Base-by-base conservation (phyloP, 2,888 invertebrate species). In the Hyalella azteca region DNA sequence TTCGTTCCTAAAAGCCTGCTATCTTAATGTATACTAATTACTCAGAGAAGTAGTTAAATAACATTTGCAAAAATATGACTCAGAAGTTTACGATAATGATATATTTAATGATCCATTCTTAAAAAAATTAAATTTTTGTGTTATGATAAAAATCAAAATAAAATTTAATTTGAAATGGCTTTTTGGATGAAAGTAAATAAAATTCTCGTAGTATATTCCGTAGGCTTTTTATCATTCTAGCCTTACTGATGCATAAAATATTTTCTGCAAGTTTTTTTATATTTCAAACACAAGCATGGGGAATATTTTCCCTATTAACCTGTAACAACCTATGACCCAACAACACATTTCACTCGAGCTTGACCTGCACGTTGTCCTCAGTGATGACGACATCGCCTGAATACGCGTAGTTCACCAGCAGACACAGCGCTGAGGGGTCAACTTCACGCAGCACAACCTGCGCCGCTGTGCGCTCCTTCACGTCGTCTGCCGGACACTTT, bases 391-490 rank as follows among this genome's bases (percentile, higher is more conserved):
- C 91, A 88, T 93, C 92, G 3, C 93, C 93, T 0, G 93, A 92
- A 87, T 94, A 94, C 2, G 93, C 91, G 87, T 93, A 94, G 84
- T 93, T 93, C 81, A 94, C 91, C 78, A 94, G 89, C 83, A 91
- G 90, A 84, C 91, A 90, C 83, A 93, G 89, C 19, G 93, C 93
- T 59, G 90, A 89, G 32, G 92, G 90, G 86, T 92, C 92, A 78
- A 91, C 89, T 86, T 91, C 91, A 85, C 91, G 90, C 78, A 91
- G 88, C 29, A 89, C 88, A 40, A 91, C 89, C 86, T 90, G 90
- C 36, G 89, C 88, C 85, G 90, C 90, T 78, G 87, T 88, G 87
- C 89, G 91, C 86, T 92, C 92, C 86, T 89, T 91, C 91, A 90
- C 89, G 85, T 91, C 90, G 86, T 90, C 91, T 91, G 86, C 22